Base-by-base conservation (phyloP, 1,140 invertebrate species). In the Mactra quadrangularis region DNA sequence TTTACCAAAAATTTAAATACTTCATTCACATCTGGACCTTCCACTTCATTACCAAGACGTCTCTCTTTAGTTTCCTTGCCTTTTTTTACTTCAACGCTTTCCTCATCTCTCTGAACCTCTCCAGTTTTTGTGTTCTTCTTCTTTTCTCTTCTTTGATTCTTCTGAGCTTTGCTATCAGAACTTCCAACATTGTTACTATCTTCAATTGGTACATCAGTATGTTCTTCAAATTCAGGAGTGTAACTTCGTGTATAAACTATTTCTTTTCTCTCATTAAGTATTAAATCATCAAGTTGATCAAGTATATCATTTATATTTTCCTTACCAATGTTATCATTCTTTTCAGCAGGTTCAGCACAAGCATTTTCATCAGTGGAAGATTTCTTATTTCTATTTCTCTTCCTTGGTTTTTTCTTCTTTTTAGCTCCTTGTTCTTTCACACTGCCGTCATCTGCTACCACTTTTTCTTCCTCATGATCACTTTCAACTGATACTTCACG, bases 1-100 rank as follows among this genome's bases (percentile, higher is more conserved):
- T 33, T 76, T 19, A 76, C 74, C 57, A 76, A 47, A 31, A 62
- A 76, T 62, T 60, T 62, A 33, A 76, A 76, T 22, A 76, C 74
- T 35, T 76, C 74, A 62, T 60, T 76, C 19, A 31, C 74, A 62
- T 60, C 45, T 27, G 74, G 74, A 27, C 22, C 4, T 22, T 38
- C 41, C 27, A 15, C 22, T 22, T 45, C 53, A 31, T 29, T 55
- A 9, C n/a, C n/a, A 22, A 57, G 38, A 41, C 33, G 17, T 35
- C 0, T n/a, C 7, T 70, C 33, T 50, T 70, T 52, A 29, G 45
- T 15, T 17, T 55, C 55, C 22, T 59, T 25, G 1, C 6, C 25
- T 22, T 19, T 9, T 15, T 71, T 50, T 55, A 1, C 15, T 1
- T 53, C 22, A 33, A 9, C 3, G 25, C 33, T 22, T 35, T 72